phyloP scores from a whole-genome alignment of 2,888 invertebrate genomes.

The Noctua janthe region DNA sequence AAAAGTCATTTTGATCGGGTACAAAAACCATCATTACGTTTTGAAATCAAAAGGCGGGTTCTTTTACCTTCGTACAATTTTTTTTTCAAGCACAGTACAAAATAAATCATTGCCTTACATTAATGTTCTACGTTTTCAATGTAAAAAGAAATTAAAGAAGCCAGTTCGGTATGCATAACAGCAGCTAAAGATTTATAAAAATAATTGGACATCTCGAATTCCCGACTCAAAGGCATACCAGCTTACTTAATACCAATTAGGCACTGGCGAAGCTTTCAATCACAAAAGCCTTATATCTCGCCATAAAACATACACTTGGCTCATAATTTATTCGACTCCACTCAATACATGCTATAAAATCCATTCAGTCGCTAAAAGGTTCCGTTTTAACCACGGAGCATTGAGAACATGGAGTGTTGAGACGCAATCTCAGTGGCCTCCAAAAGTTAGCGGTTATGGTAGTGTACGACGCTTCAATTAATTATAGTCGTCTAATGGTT shows the following conservation, averaged over 20 bases:
- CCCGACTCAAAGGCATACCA: conserved; percentile 13
- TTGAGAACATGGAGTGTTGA: conserved; percentile 6
- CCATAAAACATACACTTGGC: conserved; percentile 56
- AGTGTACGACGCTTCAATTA: not conserved
- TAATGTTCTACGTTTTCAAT: not conserved
- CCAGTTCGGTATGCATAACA: not conserved
- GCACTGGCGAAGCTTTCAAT: not conserved
- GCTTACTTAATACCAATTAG: conserved; percentile 43
- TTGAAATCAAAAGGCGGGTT: not conserved
- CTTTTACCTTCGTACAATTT: not conserved
- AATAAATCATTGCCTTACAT: not conserved
- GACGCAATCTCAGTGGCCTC: not conserved
- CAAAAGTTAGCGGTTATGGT: not conserved
- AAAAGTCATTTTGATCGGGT: not conserved
- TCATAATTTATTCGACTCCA: conserved; percentile 59
- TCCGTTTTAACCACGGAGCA: conserved; percentile 55
- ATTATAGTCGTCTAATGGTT: not conserved
- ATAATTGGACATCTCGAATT: conserved; percentile 25
- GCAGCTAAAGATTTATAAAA: conserved; percentile 19
- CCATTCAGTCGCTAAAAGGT: conserved; percentile 77
- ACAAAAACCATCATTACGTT: not conserved
- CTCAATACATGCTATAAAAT: conserved; percentile 71
- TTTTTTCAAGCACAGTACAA: not conserved
- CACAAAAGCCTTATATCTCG: conserved; percentile 44
- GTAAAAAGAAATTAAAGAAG: not conserved